Evolutionary conservation across 2,888 invertebrate genomes (phyloP).

Genomic region (Congeria kusceri): DNA sequence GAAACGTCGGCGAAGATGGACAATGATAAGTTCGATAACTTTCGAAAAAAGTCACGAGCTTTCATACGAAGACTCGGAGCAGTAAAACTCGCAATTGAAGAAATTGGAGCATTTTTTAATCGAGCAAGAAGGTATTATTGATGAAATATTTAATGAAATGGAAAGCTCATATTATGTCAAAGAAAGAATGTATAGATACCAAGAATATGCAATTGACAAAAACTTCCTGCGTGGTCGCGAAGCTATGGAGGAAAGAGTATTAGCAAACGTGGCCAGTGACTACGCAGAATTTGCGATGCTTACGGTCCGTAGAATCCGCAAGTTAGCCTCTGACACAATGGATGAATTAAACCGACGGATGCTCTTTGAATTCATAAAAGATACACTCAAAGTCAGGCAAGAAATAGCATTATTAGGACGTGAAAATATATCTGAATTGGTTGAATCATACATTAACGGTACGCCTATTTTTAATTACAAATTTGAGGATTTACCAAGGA

Average conservation of each 20-base stretch:
- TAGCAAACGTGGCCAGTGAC: constrained; percentile 66
- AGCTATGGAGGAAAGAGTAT: constrained; percentile 78
- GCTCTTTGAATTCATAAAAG: constrained; percentile 59
- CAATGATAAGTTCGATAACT: constrained; percentile 37
- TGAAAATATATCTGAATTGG: constrained; percentile 68
- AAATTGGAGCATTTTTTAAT: constrained; percentile 50
- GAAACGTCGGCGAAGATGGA: constrained; percentile 73
- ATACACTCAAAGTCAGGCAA: constrained; percentile 61
- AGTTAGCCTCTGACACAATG: constrained; percentile 19
- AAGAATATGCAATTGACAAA: constrained; percentile 70
- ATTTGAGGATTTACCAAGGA: constrained; percentile 58
- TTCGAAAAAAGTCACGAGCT: constrained; percentile 34
- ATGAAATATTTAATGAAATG: constrained; percentile 43
- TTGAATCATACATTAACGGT: constrained; percentile 70
- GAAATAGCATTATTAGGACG: constrained; percentile 67
- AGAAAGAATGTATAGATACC: constrained; percentile 68
- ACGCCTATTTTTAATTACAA: constrained; percentile 72
- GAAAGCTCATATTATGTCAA: constrained; percentile 56
- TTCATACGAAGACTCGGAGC: constrained; percentile 40
- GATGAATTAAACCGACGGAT: constrained; percentile 28
- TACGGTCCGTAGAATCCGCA: constrained; percentile 46
- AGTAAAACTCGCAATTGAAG: constrained; percentile 45
- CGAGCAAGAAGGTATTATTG: constrained; percentile 50
- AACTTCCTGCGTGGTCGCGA: constrained; percentile 76
- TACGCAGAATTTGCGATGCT: constrained; percentile 71